These are phyloP conservation scores for Himalopsyche phryganea DNA, from an alignment of 1,140 invertebrate species.

Conservation along the genomic window DNA sequence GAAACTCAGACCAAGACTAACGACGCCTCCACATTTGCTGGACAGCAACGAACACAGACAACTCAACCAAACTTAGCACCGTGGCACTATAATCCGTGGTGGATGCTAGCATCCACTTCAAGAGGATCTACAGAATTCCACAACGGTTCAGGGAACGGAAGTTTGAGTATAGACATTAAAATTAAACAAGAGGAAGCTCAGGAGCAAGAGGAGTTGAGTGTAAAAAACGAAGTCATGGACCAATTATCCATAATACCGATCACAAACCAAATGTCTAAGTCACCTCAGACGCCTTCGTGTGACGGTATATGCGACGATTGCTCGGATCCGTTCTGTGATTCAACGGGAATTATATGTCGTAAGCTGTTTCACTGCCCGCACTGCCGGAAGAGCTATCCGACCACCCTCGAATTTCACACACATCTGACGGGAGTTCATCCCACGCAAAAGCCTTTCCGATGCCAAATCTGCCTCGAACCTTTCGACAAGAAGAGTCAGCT, in stretches of 20 bases:
- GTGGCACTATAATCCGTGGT: slow-evolving; percentile 55
- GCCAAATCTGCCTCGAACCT: slow-evolving; percentile 52
- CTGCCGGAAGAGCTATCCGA: slow-evolving; percentile 52
- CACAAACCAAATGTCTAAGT: slow-evolving; percentile 20
- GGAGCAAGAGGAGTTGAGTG: slow-evolving; percentile 22
- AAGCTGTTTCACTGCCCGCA: slow-evolving; percentile 53
- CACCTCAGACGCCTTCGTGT: slow-evolving; percentile 42
- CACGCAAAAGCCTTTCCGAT: slow-evolving; percentile 52
- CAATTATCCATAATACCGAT: slow-evolving; percentile 31
- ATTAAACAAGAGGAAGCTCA: slow-evolving; percentile 48
- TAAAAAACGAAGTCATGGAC: slow-evolving; percentile 32
- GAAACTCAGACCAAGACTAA: slow-evolving; percentile 50
- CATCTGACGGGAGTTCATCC: slow-evolving; percentile 52
- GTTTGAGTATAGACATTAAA: slow-evolving; percentile 41
- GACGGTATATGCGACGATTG: slow-evolving; percentile 52
- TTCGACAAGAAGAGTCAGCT: slow-evolving; percentile 51
- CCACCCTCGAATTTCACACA: slow-evolving; percentile 52
- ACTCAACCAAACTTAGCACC: slow-evolving; percentile 43
- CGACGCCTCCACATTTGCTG: slow-evolving; percentile 37
- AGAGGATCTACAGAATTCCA: slow-evolving; percentile 40
- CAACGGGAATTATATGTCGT: slow-evolving; percentile 45
- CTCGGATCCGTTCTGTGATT: slow-evolving; percentile 53
- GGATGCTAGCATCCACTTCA: slow-evolving; percentile 52
- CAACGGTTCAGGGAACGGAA: slow-evolving; percentile 35
- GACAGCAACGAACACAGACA: slow-evolving; percentile 27